phyloP scores from a whole-genome alignment of 2,888 invertebrate species.

The Scaptomyza polygonia region DNA sequence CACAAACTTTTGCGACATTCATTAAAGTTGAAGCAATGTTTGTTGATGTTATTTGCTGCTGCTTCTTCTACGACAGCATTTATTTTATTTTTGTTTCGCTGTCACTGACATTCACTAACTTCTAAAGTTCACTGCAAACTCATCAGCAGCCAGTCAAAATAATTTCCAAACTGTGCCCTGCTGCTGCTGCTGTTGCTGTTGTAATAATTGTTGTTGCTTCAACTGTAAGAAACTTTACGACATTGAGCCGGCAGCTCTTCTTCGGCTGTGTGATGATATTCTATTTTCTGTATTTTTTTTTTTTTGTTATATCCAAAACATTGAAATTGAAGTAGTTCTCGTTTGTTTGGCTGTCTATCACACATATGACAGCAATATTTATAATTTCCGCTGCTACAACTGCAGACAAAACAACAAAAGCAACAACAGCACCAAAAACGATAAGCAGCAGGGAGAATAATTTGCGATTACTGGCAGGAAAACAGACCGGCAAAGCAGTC shows the following conservation, averaged over 20 bases:
- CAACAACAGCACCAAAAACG: slow-evolving; percentile 17
- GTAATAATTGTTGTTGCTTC: slow-evolving; percentile 11
- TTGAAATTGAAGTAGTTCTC: slow-evolving; percentile 49
- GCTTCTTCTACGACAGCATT: not conserved
- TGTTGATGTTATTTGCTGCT: slow-evolving; percentile 35
- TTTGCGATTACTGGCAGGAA: slow-evolving; percentile 69
- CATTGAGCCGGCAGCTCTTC: slow-evolving; percentile 47
- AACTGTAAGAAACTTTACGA: slow-evolving; percentile 54
- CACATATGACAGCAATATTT: slow-evolving; percentile 75
- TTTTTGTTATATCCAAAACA: slow-evolving; percentile 25
- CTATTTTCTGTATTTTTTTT: slow-evolving; percentile 2
- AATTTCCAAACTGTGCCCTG: slow-evolving; percentile 54
- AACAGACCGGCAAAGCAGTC: slow-evolving; percentile 21
- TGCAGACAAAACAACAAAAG: slow-evolving; percentile 61
- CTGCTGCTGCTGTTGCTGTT: slow-evolving; percentile 8
- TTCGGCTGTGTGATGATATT: slow-evolving; percentile 21
- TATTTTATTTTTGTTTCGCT: slow-evolving; percentile 24
- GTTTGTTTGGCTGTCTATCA: slow-evolving; percentile 54
- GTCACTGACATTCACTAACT: slow-evolving; percentile 58
- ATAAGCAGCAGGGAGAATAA: slow-evolving; percentile 58
- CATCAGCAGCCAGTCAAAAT: slow-evolving; percentile 58
- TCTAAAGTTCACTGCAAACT: slow-evolving; percentile 57
- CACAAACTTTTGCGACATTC: slow-evolving; percentile 49
- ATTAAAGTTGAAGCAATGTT: slow-evolving; percentile 52
- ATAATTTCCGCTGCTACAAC: slow-evolving; percentile 69